Base-by-base conservation (phyloP, 2,113 vertebrate species). In the Caranx ignobilis region DNA sequence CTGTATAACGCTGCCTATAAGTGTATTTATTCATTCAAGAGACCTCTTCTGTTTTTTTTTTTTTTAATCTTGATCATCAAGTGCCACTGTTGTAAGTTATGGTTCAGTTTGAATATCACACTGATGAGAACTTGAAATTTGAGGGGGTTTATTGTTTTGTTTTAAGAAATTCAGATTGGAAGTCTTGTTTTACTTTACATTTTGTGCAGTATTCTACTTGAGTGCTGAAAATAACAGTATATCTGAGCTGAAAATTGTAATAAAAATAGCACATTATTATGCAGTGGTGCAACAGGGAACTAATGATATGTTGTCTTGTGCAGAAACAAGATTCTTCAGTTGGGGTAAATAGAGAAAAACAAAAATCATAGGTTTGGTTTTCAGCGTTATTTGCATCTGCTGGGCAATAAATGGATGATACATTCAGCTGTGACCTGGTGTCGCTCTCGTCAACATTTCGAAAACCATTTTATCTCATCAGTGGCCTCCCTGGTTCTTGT, bases 181-280 rank as follows among this genome's bases (percentile, higher is more conserved):
- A 64, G 71, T 76, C 55, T 65, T 79, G 45, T 75, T 87, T 88
- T 82, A 67, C 71, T 85, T 87, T 85, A 77, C 82, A 84, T 84
- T 84, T 71, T 83, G 83, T 89, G 86, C 88, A 89, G 90, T 92
- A 90, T 92, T 92, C 77, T 90, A 67, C 69, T 32, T 39, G 73
- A 79, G 75, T 82, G 61, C 77, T 81, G 71, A 82, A 73, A 77
- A 77, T 52, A 71, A 71, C 66, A 62, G 71, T 75, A 72, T 79
- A 75, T 79, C 77, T 3, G 4, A 80, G 71, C 34, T 21, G 71
- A 73, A 34, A 78, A 73, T 63, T 81, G 82, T 84, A 78, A 86
- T 80, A 63, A 77, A 77, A 78, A 67, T 50, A 67, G 78, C 62
- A 72, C 76, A 86, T 67, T 43, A 19, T 56, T 12, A 79, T 77